A percentile compares a stretch with the other conserved stretches of the same genome.
Evolutionary conservation across 2,888 invertebrate genomes (phyloP).

Genomic region (Bedellia somnulentella): DNA sequence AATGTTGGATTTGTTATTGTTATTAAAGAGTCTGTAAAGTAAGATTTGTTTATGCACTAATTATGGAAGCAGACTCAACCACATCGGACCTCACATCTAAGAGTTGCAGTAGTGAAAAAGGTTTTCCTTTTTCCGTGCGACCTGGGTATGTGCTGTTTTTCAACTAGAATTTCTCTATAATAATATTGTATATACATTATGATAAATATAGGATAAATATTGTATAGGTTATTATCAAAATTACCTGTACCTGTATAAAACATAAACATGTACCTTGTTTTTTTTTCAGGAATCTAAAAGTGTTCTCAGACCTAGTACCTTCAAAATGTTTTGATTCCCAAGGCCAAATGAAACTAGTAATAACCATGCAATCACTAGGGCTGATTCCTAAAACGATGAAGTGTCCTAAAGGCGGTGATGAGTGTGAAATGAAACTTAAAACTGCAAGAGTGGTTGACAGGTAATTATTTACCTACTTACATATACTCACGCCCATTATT

Average conservation of each 20-base stretch:
- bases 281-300: constrained; percentile 28
- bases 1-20: too few species aligned
- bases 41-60: too few species aligned
- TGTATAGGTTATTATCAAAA: too few species aligned
- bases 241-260: not conserved
- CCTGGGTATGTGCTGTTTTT: constrained; percentile 21
- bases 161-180: not conserved
- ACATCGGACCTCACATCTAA: constrained; percentile 32
- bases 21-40: too few species aligned
- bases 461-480: constrained; percentile 9
- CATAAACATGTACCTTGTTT: constrained; percentile 1
- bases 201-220: too few species aligned
- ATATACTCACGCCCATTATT: too few species aligned
- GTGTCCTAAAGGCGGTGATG: constrained; percentile 24
- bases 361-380: constrained; percentile 28
- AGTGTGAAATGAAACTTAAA: constrained; percentile 29
- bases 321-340: too few species aligned
- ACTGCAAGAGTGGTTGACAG: constrained; percentile 39
- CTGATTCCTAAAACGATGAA: constrained; percentile 22
- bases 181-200: too few species aligned
- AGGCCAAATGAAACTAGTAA: too few species aligned
- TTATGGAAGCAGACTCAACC: constrained; percentile 54
- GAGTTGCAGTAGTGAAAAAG: constrained; percentile 16
- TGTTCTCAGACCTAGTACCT: constrained; percentile 26
- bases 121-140: constrained; percentile 28